Evolutionary conservation across 2,888 invertebrate genomes (phyloP).

Genomic region (Sympetrum striolatum): DNA sequence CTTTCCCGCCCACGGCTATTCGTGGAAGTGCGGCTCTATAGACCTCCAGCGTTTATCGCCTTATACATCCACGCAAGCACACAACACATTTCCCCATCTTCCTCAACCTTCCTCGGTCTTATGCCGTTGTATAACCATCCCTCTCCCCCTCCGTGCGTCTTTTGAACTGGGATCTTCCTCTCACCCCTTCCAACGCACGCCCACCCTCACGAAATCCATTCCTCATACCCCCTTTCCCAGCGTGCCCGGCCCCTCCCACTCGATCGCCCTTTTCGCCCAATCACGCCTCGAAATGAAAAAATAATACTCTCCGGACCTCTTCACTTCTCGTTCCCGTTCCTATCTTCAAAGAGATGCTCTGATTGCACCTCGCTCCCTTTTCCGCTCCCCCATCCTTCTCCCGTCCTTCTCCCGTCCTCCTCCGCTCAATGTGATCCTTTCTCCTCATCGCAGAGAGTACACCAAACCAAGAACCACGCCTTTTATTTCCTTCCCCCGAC

Average conservation of each 20-base stretch:
- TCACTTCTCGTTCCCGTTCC: not conserved
- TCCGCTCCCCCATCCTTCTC: not conserved
- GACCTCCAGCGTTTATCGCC: constrained; percentile 16
- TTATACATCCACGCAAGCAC: not conserved
- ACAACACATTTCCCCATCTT: constrained; percentile 16
- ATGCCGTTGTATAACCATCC: not conserved
- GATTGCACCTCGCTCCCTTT: constrained; percentile 7
- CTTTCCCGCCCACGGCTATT: not conserved
- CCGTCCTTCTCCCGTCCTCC: constrained; percentile 1
- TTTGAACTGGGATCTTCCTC: not conserved
- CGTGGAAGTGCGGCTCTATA: not conserved
- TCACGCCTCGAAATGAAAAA: constrained; percentile 5
- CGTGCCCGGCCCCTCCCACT: not conserved
- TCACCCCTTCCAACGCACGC: not conserved
- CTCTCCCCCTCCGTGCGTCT: not conserved
- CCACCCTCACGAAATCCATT: not conserved
- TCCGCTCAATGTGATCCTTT: not conserved
- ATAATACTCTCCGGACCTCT: not conserved
- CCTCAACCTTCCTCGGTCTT: not conserved
- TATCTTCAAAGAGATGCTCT: not conserved
- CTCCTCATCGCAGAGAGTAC: not conserved
- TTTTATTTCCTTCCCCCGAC: not conserved
- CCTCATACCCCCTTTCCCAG: not conserved
- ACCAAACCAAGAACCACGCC: not conserved
- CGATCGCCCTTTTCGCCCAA: not conserved